phyloP scores from a whole-genome alignment of 2,113 vertebrate species.

The Brienomyrus brachyistius region DNA sequence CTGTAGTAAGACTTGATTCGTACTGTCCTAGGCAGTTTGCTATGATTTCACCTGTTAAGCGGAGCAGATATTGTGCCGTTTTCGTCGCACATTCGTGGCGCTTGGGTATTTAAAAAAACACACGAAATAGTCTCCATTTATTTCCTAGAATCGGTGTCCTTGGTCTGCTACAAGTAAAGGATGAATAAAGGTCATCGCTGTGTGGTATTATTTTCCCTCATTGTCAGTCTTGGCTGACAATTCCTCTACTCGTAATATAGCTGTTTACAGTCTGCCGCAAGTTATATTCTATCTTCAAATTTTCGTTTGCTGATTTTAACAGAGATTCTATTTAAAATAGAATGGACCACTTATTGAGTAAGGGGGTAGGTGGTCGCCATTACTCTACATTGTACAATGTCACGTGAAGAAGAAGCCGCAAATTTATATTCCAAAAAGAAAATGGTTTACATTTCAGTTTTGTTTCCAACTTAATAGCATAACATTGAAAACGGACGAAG shows the following conservation, averaged over 20 bases:
- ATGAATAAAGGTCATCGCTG: neutral
- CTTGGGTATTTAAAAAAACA: neutral
- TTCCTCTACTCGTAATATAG: neutral
- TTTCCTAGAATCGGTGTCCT: neutral
- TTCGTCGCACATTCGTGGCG: neutral
- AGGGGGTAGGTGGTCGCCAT: neutral
- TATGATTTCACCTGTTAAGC: neutral
- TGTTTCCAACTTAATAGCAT: conserved; percentile 56
- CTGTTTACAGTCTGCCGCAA: neutral
- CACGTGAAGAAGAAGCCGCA: neutral
- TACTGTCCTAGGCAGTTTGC: neutral
- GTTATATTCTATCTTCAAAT: neutral
- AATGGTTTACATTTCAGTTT: neutral
- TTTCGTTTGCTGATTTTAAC: neutral
- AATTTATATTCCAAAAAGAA: neutral
- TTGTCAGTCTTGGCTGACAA: neutral
- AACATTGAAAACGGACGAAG: conserved; percentile 72
- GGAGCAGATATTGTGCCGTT: neutral
- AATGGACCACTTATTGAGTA: neutral
- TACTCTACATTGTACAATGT: neutral
- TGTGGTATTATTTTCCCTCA: neutral
- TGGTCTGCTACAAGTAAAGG: neutral
- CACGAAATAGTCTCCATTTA: neutral
- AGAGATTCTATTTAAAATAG: neutral
- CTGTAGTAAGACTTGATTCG: neutral